A percentile compares a stretch with the other conserved stretches of the same genome.
phyloP scores from a whole-genome alignment of 2,113 vertebrate species.

The Pavo muticus region DNA sequence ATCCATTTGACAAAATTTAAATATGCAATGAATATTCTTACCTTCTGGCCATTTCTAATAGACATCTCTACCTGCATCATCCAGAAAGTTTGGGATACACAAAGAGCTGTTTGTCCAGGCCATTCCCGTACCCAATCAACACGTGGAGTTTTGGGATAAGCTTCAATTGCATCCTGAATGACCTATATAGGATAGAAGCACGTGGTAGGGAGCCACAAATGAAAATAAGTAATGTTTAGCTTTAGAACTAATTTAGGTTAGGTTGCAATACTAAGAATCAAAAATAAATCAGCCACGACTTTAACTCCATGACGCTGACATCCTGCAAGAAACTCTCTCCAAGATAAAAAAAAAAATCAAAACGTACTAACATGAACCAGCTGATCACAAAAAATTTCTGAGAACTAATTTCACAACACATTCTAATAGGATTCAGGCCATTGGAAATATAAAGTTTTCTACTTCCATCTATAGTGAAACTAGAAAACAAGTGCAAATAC shows the following conservation, averaged over 20 bases:
- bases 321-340: not conserved
- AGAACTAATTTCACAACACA: not conserved
- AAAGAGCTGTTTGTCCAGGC: slow-evolving; percentile 92
- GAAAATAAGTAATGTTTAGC: not conserved
- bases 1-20: not conserved
- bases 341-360: not conserved
- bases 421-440: not conserved
- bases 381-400: not conserved
- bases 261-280: not conserved
- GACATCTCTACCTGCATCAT: slow-evolving; percentile 85
- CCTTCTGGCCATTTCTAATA: slow-evolving; percentile 80
- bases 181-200: slow-evolving; percentile 73
- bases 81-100: slow-evolving; percentile 91
- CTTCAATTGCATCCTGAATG: slow-evolving; percentile 81
- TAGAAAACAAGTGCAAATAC: not conserved
- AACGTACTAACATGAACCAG: not conserved
- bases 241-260: not conserved
- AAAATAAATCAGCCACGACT: not conserved
- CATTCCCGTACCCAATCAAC: slow-evolving; percentile 88
- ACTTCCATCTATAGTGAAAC: not conserved
- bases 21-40: slow-evolving; percentile 35
- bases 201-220: not conserved
- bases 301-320: not conserved
- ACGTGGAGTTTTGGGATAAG: slow-evolving; percentile 80
- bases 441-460: not conserved